phyloP scores from a whole-genome alignment of 2,113 vertebrate genomes.

The Thamnophis sirtalis region DNA sequence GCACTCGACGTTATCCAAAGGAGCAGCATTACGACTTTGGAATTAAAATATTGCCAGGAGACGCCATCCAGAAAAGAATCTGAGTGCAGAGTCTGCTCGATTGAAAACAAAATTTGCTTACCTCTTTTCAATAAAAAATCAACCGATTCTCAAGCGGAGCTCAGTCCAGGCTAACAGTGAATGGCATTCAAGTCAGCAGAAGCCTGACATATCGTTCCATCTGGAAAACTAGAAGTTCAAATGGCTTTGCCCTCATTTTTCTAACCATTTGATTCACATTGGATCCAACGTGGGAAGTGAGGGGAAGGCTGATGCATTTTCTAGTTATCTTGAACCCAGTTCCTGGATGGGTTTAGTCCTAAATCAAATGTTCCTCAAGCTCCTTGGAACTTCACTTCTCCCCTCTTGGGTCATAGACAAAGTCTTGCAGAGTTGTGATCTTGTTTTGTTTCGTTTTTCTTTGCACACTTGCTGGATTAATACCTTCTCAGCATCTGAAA shows the following conservation, averaged over 20 bases:
- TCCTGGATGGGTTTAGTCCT: neutral
- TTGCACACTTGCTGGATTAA: neutral
- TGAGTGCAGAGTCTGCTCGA: conserved; percentile 42
- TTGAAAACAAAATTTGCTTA: neutral
- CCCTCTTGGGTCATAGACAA: neutral
- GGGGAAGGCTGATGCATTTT: neutral
- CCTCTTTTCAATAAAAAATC: conserved; percentile 42
- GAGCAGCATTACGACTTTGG: conserved; percentile 55
- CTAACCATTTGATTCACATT: conserved; percentile 8
- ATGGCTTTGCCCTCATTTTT: conserved; percentile 23
- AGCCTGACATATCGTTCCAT: conserved; percentile 5
- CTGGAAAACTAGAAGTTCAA: neutral
- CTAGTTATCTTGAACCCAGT: neutral
- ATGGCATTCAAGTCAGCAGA: conserved; percentile 45
- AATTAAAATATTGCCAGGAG: conserved; percentile 39
- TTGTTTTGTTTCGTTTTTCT: neutral
- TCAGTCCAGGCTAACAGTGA: conserved; percentile 30
- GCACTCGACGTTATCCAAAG: conserved; percentile 53
- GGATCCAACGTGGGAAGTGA: neutral
- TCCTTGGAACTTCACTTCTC: neutral
- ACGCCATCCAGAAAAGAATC: conserved; percentile 37
- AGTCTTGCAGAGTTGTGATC: neutral
- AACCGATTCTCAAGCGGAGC: conserved; percentile 52
- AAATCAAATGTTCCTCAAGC: neutral
- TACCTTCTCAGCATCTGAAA: neutral